Evolutionary conservation across 1,140 invertebrate genomes (phyloP), one percentile per base, ranked within the genome.

Genomic region (Aphelenchoides besseyi): DNA sequence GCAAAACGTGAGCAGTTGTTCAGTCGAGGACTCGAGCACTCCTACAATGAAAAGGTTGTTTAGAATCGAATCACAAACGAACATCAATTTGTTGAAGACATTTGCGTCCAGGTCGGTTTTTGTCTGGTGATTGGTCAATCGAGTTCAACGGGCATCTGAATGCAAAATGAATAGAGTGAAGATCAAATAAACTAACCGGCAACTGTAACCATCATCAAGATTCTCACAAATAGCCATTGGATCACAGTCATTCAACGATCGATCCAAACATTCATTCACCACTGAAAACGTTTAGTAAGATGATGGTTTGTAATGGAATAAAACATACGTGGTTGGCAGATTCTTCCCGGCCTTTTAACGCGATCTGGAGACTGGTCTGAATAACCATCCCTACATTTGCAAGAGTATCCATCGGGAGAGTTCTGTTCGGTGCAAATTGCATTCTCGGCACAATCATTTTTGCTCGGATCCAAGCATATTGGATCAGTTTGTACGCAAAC

Each of bases 221-320:
- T 83, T 82, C 57, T 85, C 77, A 69, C 82, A 83, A 35, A 85
- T 78, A 48, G 79, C 82, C 26, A 82, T 18, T 9, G 79, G 69
- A 68, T 84, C 79, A 63, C 82, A 83, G 54, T 83, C 82, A 68
- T 85, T 85, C 41, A 85, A 64, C 2, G 69, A 68, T 28, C 81
- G 54, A 52, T 82, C 83, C n/a, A 83, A 70, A 67, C 82, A 83
- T 71, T 85, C 83, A 57, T 83, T 83, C 2, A 83, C n/a, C n/a
- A n/a, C n/a, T n/a, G n/a, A n/a, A n/a, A n/a, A n/a, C n/a, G n/a
- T n/a, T n/a, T n/a, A n/a, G n/a, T n/a, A n/a, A n/a, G n/a, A n/a
- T n/a, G n/a, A n/a, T n/a, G n/a, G n/a, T n/a, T n/a, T n/a, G n/a
- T n/a, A n/a, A n/a, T n/a, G n/a, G n/a, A n/a, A n/a, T n/a, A n/a